Percentiles rank a stretch among this genome's conserved stretches.
Conservation (phyloP, 2,113 vertebrate species). For the Psophia crepitans region DNA sequence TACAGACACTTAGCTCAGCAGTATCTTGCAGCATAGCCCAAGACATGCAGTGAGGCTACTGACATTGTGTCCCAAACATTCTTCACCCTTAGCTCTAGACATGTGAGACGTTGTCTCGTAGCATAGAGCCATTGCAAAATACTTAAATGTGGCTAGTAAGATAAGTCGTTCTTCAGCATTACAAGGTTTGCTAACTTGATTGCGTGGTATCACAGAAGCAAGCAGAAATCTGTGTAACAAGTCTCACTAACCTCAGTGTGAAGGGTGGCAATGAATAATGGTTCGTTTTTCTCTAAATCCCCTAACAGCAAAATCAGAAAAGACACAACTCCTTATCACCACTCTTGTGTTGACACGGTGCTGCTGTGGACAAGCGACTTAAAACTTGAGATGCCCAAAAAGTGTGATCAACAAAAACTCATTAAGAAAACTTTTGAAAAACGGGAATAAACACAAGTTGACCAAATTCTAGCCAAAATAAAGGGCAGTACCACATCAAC, state of each 20-base stretch:
- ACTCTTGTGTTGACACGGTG: neutral
- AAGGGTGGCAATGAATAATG: neutral
- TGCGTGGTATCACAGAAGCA: neutral
- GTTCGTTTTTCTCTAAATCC: neutral
- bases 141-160: neutral
- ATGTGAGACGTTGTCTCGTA: neutral
- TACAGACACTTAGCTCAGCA: neutral
- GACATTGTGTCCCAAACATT: neutral
- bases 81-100: neutral
- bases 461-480: neutral
- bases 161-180: neutral
- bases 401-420: neutral
- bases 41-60: neutral
- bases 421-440: neutral
- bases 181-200: neutral
- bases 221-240: neutral
- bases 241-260: neutral
- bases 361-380: neutral
- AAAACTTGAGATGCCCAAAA: neutral
- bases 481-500: neutral
- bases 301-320: neutral
- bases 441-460: neutral
- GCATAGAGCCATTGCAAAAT: neutral
- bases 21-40: accelerated
- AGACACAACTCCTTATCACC: neutral